phyloP scores from a whole-genome alignment of 2,797 vertebrate genomes.

The Mycteria americana region DNA sequence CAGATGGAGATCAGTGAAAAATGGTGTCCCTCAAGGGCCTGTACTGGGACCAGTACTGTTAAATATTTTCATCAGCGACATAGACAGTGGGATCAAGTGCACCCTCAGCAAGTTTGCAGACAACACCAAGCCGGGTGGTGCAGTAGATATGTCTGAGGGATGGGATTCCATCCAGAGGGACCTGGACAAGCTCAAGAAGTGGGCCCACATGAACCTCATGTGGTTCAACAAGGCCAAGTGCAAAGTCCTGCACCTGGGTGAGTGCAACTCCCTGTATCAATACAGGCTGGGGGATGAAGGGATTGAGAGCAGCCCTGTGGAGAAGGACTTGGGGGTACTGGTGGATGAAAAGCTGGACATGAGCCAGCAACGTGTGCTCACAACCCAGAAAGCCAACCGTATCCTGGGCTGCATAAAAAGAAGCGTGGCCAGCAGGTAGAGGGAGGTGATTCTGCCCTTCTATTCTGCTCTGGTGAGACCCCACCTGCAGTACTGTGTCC shows the following conservation, averaged over 20 bases:
- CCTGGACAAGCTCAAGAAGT: background rate
- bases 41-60: background rate
- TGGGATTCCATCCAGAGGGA: background rate
- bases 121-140: background rate
- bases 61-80: background rate
- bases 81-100: background rate
- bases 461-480: background rate
- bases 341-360: background rate
- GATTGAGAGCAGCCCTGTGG: background rate
- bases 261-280: background rate
- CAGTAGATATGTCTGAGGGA: too few relatives aligned
- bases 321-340: background rate
- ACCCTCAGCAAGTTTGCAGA: background rate
- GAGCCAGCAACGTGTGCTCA: background rate
- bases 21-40: background rate
- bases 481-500: background rate
- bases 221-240: background rate
- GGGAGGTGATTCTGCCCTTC: background rate
- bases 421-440: rapidly evolving
- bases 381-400: background rate
- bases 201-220: background rate
- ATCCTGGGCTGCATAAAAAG: background rate
- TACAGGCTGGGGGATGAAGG: background rate
- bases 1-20: background rate
- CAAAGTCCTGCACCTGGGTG: background rate